Evolutionary conservation across 2,113 vertebrate genomes (phyloP), one percentile per base, ranked within the genome.

Genomic region (Erythrolamprus reginae): DNA sequence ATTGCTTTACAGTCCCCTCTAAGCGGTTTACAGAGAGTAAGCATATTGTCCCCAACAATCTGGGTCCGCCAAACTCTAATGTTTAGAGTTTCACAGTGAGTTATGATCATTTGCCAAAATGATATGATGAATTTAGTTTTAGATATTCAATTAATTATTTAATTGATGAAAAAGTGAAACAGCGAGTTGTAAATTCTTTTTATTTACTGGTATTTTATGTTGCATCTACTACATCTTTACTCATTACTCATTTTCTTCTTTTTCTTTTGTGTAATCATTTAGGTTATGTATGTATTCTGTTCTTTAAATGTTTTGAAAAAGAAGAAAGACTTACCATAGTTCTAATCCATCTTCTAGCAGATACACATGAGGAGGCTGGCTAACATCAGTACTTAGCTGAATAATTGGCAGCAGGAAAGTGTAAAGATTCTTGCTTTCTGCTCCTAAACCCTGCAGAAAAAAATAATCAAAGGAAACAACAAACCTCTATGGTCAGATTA

Each of bases 291-390:
- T 65, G 61, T 65, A 65, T 10, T 77, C 9, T 19, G 1, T 77
- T 77, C 70, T 77, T 38, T 42, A 77, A 77, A 42, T 42, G 17
- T 42, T 77, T 77, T 77, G 7, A 77, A 77, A 38, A 77, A 19
- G 77, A 88, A 93, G 26, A 70, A 17, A 92, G 45, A 58, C 90
- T 55, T 98, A 99, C 99, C 99, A 99, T 93, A 99, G 98, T 94
- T 99, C 98, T 95, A 99, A 97, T 95, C 99, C 99, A 90, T 99
- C 99, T 97, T 99, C 99, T 93, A 99, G 96, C 95, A 99, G 98
- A 96, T 99, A 99, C 56, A 99, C 98, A 92, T 99, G 99, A 24
- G 98, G 99, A n/a, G 99, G 99, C 94, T 99, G 98, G 17, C 98
- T 98, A 93, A 99, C 98, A 94, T 99, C 99, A 15, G 99, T 99